Evolutionary conservation across 2,113 vertebrate species (phyloP).

Genomic region (Lipotes vexillifer): DNA sequence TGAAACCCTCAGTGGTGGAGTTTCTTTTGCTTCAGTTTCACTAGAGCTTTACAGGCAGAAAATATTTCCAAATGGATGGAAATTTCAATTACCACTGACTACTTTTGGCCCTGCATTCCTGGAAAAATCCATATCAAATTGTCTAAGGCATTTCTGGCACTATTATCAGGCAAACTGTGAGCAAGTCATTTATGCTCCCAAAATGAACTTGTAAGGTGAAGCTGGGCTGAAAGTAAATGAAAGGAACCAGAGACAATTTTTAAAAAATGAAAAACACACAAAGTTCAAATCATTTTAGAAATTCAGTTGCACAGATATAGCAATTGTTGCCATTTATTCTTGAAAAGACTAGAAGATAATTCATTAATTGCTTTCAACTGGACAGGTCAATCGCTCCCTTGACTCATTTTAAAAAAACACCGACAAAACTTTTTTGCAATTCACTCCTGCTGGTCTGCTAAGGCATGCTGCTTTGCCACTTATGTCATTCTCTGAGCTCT

Average conservation of each 20-base stretch:
- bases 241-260: neutral
- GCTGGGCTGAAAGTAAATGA: neutral
- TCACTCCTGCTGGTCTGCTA: neutral
- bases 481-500: neutral
- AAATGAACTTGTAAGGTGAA: neutral
- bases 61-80: neutral
- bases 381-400: neutral
- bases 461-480: neutral
- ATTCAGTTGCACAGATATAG: neutral
- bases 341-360: neutral
- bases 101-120: neutral
- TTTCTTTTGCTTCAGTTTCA: neutral
- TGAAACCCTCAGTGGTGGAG: neutral
- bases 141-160: neutral
- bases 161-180: neutral
- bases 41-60: neutral
- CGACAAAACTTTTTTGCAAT: neutral
- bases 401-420: neutral
- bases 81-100: neutral
- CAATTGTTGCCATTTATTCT: neutral
- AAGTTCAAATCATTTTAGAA: neutral
- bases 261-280: neutral
- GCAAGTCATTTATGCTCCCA: neutral
- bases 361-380: neutral
- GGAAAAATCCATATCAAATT: neutral